These are phyloP conservation scores for Vimba vimba DNA, from an alignment of 2,113 vertebrate genomes.

Conservation along the genomic window DNA sequence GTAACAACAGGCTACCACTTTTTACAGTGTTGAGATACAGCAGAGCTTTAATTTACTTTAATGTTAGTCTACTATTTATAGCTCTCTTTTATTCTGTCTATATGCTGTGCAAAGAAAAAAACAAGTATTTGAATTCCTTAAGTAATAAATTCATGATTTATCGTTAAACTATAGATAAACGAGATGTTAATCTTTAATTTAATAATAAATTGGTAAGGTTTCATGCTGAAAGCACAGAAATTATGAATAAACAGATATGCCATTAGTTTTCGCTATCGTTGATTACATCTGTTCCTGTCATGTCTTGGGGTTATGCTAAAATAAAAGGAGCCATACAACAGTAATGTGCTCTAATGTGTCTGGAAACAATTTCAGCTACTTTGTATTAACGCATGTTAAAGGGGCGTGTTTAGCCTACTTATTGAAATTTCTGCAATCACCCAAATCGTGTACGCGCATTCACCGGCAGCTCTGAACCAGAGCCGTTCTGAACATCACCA, in stretches of 20 bases:
- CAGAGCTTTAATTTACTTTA: not conserved
- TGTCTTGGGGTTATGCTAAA: not conserved
- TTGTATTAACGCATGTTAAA: not conserved
- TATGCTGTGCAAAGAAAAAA: not conserved
- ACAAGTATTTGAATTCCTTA: not conserved
- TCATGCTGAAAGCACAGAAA: not conserved
- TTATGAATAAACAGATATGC: not conserved
- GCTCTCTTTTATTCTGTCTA: not conserved
- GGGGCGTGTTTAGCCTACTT: not conserved
- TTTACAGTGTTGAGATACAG: too few species aligned
- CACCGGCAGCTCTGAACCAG: not conserved
- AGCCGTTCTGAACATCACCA: constrained; percentile 21
- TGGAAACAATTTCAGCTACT: not conserved
- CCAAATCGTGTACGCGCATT: constrained; percentile 54
- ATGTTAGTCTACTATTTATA: not conserved
- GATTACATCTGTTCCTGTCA: not conserved
- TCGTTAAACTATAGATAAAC: not conserved
- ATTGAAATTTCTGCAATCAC: constrained; percentile 52
- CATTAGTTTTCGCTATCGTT: not conserved
- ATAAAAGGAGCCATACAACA: not conserved
- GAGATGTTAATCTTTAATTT: too few species aligned
- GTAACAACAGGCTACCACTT: too few species aligned
- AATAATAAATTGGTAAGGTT: too few species aligned
- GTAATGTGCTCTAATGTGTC: not conserved
- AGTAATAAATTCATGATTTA: not conserved